Percentiles rank a stretch among this genome's conserved stretches.
phyloP scores from a whole-genome alignment of 2,113 vertebrate genomes.

The Pterophyllum scalare region DNA sequence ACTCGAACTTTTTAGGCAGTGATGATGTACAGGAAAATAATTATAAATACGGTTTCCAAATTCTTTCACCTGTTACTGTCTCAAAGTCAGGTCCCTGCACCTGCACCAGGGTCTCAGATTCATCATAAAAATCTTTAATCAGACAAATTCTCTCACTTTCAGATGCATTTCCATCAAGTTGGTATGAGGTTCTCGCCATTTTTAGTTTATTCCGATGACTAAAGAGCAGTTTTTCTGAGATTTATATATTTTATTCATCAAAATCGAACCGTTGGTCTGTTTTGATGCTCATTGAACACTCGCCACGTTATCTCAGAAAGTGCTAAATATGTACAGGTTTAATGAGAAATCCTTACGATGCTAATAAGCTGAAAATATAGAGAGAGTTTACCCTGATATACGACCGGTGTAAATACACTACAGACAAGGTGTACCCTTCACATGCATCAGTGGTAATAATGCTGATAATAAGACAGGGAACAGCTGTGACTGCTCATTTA shows the following conservation, averaged over 20 bases:
- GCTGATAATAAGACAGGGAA: conserved; percentile 9
- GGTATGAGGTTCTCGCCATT: background rate
- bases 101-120: background rate
- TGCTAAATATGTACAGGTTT: conserved; percentile 52
- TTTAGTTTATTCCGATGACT: rapidly evolving
- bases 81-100: no score
- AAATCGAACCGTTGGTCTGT: background rate
- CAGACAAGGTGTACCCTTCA: conserved; percentile 19
- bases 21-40: background rate
- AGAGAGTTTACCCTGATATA: conserved; percentile 17
- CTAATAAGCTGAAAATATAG: conserved; percentile 36
- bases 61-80: no score
- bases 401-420: conserved; percentile 18
- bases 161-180: no score
- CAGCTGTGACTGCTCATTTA: conserved; percentile 5
- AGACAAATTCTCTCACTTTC: no score
- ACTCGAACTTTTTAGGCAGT: background rate
- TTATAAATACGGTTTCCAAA: background rate
- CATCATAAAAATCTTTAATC: background rate
- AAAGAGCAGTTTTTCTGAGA: background rate
- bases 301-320: conserved; percentile 26
- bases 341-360: conserved; percentile 34
- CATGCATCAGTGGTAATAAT: background rate
- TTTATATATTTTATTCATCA: background rate
- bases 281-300: conserved; percentile 19